A percentile compares a stretch with the other conserved stretches of the same genome.
Evolutionary conservation across 1,140 invertebrate species (phyloP).

Genomic region (Eciton burchellii): DNA sequence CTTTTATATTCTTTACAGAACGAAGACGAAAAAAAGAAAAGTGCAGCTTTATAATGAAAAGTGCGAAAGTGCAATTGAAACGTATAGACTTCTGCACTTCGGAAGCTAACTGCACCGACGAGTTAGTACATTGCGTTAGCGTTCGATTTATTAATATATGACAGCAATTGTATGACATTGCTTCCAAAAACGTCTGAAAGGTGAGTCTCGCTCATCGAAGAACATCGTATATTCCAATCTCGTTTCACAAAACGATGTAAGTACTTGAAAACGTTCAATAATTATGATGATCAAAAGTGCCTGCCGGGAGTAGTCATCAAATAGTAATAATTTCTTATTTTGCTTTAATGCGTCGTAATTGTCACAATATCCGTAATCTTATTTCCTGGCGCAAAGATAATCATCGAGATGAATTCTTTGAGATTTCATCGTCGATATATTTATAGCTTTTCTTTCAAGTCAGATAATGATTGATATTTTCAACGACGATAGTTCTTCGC

Average conservation of each 20-base stretch:
- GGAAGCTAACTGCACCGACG: not conserved
- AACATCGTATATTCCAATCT: not conserved
- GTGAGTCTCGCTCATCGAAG: conserved; percentile 53
- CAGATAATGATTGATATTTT: not conserved
- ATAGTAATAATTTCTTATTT: conserved; percentile 68
- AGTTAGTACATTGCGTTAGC: not conserved
- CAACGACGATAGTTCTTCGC: not conserved
- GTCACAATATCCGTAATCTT: too few species aligned
- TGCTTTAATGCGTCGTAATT: not conserved
- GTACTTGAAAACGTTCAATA: conserved; percentile 1
- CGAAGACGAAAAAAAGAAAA: too few species aligned
- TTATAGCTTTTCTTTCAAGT: conserved; percentile 36
- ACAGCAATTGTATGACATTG: not conserved
- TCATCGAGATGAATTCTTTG: conserved; percentile 22
- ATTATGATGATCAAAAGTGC: conserved; percentile 68
- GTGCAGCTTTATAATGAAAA: too few species aligned
- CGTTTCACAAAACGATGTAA: conserved; percentile 1
- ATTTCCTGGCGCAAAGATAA: conserved; percentile 1
- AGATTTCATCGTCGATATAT: conserved; percentile 65
- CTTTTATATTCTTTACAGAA: too few species aligned
- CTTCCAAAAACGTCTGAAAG: conserved; percentile 40
- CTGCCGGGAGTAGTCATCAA: conserved; percentile 67
- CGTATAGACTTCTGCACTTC: not conserved
- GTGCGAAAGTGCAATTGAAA: not conserved
- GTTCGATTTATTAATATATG: not conserved